Percentiles rank a stretch among this genome's conserved stretches.
Evolutionary conservation across 2,888 invertebrate species (phyloP).

Genomic region (Acanthacorydalis orientalis): DNA sequence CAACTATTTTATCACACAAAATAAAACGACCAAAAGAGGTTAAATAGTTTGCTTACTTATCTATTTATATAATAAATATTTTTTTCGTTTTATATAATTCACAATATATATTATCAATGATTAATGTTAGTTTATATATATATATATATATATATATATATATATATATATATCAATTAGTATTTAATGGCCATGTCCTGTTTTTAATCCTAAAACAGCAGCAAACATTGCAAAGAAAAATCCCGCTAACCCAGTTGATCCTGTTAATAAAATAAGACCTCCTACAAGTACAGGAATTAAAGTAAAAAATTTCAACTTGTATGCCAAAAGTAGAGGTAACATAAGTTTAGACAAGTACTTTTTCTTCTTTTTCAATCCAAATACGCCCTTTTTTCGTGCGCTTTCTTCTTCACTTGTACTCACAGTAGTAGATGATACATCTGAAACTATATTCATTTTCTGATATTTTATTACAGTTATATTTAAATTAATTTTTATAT

Average conservation of each 20-base stretch:
- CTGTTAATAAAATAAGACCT: slow-evolving; percentile 51
- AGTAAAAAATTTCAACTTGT: slow-evolving; percentile 68
- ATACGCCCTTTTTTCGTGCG: slow-evolving; percentile 5
- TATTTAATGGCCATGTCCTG: slow-evolving; percentile 20
- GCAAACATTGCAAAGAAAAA: slow-evolving; percentile 80
- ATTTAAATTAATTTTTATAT: no score
- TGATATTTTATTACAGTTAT: no score
- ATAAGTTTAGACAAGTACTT: slow-evolving; percentile 51
- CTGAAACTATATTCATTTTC: no score
- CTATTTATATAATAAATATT: no score
- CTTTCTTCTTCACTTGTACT: slow-evolving; percentile 8
- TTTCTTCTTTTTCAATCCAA: slow-evolving; percentile 19
- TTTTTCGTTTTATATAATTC: no score
- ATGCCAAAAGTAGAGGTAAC: slow-evolving; percentile 60
- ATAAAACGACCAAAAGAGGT: no score
- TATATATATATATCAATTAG: background rate
- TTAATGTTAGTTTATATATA: no score
- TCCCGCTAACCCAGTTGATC: slow-evolving; percentile 66
- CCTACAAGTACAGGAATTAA: slow-evolving; percentile 60
- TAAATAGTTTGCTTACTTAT: no score
- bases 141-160: no score
- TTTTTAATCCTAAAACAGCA: slow-evolving; percentile 60
- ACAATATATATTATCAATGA: no score
- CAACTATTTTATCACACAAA: no score
- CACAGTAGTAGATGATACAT: background rate